Conservation (phyloP, 2,113 vertebrate species). For the Micromys minutus region DNA sequence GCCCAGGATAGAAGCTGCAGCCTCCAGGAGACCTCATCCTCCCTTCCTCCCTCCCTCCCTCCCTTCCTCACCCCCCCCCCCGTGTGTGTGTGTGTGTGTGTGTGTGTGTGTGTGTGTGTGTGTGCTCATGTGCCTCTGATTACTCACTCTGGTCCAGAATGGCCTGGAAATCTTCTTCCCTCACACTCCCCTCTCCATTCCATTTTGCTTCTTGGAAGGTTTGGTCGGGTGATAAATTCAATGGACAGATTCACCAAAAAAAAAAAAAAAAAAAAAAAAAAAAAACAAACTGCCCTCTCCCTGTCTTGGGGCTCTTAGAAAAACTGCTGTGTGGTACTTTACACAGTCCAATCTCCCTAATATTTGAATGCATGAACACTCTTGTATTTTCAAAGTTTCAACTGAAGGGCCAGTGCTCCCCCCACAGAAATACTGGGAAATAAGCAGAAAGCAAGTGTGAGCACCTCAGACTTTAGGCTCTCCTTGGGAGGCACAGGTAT, state of each 20-base stretch:
- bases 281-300: constrained; percentile 1
- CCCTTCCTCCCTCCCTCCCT: too few relatives aligned
- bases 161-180: neutral
- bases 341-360: neutral
- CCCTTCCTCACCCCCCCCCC: accelerated
- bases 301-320: neutral
- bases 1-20: neutral
- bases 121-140: neutral
- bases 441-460: constrained; percentile 17
- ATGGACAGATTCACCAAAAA: neutral
- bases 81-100: too few relatives aligned
- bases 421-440: neutral
- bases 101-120: too few relatives aligned
- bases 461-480: neutral
- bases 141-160: neutral
- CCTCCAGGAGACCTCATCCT: too few relatives aligned
- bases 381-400: constrained; percentile 54
- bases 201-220: neutral
- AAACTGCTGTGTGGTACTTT: neutral
- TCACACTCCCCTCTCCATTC: too few relatives aligned
- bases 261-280: constrained; percentile 16
- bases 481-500: constrained; percentile 16
- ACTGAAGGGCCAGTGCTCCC: neutral
- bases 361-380: constrained; percentile 14
- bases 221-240: neutral